Conservation (phyloP, 2,797 vertebrate species). For the Schizothorax lantsangensis region DNA sequence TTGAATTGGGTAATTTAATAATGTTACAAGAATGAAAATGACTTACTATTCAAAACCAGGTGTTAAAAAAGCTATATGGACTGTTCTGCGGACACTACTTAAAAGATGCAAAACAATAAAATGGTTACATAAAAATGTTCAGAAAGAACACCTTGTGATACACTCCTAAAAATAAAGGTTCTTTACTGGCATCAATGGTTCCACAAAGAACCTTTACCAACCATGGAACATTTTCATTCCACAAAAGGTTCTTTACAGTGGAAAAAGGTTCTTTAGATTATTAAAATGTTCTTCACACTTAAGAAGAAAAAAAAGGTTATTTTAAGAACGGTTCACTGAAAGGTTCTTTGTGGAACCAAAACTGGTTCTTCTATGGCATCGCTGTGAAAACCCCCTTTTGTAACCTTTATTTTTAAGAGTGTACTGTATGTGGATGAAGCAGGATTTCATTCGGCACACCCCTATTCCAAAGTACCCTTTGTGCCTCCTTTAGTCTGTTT, state of each 20-base stretch:
- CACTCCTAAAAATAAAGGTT: not conserved
- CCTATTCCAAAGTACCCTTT: slow-evolving; percentile 84
- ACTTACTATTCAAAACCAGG: slow-evolving; percentile 8
- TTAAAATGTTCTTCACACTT: not conserved
- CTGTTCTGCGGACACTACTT: not conserved
- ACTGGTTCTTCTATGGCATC: not conserved
- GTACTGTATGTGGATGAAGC: slow-evolving; percentile 24
- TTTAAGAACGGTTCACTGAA: not conserved
- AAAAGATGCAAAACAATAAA: slow-evolving; percentile 2
- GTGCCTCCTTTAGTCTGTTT: slow-evolving; percentile 84
- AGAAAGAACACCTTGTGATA: not conserved
- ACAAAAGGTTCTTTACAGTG: too few relatives aligned
- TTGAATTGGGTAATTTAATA: not conserved
- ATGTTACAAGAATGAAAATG: not conserved
- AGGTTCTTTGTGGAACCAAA: not conserved
- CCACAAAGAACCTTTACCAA: not conserved
- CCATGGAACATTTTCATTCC: not conserved
- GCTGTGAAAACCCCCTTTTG: not conserved
- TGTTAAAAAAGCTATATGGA: slow-evolving; percentile 1
- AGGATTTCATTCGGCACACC: slow-evolving; percentile 61
- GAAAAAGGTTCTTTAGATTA: not conserved
- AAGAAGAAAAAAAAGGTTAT: too few relatives aligned
- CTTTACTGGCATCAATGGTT: not conserved
- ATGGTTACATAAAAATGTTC: not conserved
- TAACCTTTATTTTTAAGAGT: not conserved